A percentile compares a stretch with the other conserved stretches of the same genome.
These are phyloP conservation scores for Simalia tracyae DNA, from an alignment of 2,797 vertebrate species.

Conservation along the genomic window DNA sequence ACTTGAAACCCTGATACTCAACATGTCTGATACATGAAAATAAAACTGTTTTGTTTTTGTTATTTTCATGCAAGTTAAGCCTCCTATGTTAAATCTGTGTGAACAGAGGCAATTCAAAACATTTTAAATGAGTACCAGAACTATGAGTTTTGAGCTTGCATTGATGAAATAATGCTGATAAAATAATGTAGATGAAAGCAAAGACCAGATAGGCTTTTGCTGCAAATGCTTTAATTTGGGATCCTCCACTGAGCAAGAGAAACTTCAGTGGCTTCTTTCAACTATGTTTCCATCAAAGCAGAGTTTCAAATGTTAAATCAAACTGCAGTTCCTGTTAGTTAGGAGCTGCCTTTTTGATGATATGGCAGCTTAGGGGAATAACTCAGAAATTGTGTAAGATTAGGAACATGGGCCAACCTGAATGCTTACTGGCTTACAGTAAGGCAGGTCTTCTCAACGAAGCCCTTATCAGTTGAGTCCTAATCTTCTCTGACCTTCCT, in stretches of 20 bases:
- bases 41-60: background rate
- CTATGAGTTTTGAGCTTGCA: background rate
- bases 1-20: background rate
- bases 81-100: background rate
- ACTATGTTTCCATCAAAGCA: background rate
- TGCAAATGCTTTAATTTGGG: background rate
- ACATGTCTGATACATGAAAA: background rate
- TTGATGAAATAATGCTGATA: background rate
- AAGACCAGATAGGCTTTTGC: background rate
- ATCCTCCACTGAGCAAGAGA: background rate
- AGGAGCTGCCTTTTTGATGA: background rate
- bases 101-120: background rate
- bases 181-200: background rate
- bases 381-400: background rate
- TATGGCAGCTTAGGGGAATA: background rate
- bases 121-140: background rate
- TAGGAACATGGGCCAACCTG: background rate
- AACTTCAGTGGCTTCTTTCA: background rate
- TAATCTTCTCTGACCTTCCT: background rate
- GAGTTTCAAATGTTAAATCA: background rate
- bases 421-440: background rate
- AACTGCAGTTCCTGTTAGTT: background rate
- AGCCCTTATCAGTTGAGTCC: too few relatives aligned
- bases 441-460: too few relatives aligned
- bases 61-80: background rate